Conservation (phyloP, 2,797 vertebrate genomes). For the Lacerta viridis region DNA sequence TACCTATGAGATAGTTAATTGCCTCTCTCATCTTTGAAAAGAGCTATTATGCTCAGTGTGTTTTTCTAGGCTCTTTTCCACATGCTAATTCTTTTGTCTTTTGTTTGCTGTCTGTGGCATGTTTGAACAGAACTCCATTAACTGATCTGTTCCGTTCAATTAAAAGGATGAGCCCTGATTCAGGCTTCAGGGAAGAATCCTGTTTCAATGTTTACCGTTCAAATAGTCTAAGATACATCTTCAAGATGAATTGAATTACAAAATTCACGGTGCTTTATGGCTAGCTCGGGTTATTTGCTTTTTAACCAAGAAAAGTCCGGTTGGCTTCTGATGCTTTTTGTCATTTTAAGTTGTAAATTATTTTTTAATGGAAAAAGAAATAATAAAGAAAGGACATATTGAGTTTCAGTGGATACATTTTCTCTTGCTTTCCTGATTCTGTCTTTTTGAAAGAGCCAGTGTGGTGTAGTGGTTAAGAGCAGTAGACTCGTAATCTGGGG, state of each 20-base stretch:
- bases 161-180: conserved; percentile 50
- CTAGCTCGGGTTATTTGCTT: neutral
- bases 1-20: conserved; percentile 27
- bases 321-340: conserved; percentile 9
- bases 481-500: no score
- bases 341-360: conserved; percentile 50
- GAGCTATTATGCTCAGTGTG: neutral
- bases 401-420: conserved; percentile 37
- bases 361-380: conserved; percentile 68
- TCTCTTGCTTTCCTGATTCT: conserved; percentile 10
- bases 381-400: conserved; percentile 47
- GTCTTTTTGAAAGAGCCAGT: neutral
- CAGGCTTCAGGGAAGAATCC: conserved; percentile 40
- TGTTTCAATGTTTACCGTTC: conserved; percentile 44
- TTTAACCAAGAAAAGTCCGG: neutral
- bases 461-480: no score
- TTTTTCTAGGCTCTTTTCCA: conserved; percentile 52
- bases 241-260: conserved; percentile 18
- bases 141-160: conserved; percentile 61
- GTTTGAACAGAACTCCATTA: conserved; percentile 58
- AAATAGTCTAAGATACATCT: conserved; percentile 33
- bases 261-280: conserved; percentile 19
- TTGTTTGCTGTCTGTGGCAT: conserved; percentile 44
- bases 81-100: conserved; percentile 42
- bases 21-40: conserved; percentile 52